These are phyloP conservation scores for Hydrocynus forskahlii DNA, from an alignment of 2,797 vertebrate species.

Conservation along the genomic window DNA sequence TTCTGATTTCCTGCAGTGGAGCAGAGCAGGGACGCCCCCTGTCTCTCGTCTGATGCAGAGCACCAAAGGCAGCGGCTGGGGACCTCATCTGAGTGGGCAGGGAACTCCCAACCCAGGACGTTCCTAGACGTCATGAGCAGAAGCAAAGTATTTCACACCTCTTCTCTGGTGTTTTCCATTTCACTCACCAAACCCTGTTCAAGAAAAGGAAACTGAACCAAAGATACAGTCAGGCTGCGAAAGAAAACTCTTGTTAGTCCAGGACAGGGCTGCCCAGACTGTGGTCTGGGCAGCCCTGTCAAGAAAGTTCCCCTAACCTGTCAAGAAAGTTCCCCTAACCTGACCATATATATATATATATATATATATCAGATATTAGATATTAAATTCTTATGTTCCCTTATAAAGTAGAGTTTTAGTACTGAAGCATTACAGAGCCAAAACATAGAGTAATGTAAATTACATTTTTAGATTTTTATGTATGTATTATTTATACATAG, in stretches of 20 bases:
- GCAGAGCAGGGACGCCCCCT: background rate
- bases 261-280: background rate
- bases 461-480: no score
- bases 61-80: conserved; percentile 58
- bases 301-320: no score
- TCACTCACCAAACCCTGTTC: background rate
- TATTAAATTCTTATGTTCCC: no score
- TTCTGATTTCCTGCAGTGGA: conserved; percentile 54
- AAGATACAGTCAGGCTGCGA: background rate
- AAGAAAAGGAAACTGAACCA: background rate
- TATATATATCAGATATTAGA: no score
- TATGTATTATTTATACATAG: no score
- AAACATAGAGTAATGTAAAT: no score
- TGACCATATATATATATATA: no score
- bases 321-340: no score
- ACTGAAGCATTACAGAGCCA: no score
- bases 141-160: conserved; percentile 74
- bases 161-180: background rate
- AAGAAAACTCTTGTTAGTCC: background rate
- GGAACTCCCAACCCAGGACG: conserved; percentile 65
- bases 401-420: no score
- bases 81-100: conserved; percentile 73
- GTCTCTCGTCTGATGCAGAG: background rate
- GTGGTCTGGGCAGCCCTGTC: no score
- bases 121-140: conserved; percentile 68